Evolutionary conservation across 2,113 vertebrate genomes (phyloP).

Genomic region (Meriones unguiculatus): DNA sequence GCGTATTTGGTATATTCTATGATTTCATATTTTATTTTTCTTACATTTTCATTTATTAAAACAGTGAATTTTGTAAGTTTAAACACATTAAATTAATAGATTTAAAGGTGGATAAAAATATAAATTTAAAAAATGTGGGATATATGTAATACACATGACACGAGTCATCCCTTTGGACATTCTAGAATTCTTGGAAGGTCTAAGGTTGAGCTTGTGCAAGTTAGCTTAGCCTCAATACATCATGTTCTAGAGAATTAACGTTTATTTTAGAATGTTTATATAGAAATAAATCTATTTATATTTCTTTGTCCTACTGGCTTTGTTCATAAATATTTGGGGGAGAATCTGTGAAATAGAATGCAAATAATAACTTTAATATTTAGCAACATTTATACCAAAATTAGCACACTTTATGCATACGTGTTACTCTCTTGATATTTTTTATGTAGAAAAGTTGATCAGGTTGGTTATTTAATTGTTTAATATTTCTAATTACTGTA

Average conservation of each 20-base stretch:
- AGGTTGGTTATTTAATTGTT: neutral
- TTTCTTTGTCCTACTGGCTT: neutral
- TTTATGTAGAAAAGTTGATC: neutral
- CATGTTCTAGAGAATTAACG: neutral
- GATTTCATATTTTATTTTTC: neutral
- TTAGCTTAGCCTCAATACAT: neutral
- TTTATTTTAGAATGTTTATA: neutral
- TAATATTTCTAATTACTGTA: conserved; percentile 28
- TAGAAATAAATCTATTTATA: neutral
- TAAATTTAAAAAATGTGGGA: neutral
- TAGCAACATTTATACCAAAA: neutral
- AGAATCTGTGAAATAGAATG: neutral
- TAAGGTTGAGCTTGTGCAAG: neutral
- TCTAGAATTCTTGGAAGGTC: neutral
- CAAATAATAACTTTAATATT: neutral
- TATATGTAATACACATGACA: neutral
- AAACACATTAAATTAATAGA: neutral
- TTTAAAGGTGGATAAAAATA: neutral
- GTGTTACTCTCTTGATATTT: conserved; percentile 22
- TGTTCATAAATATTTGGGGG: neutral
- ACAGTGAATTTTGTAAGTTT: neutral
- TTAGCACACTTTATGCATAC: neutral
- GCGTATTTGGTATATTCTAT: neutral
- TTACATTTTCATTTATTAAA: neutral
- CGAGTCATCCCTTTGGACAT: neutral